Conservation (phyloP, 1,140 invertebrate genomes). For the Physella acuta region DNA sequence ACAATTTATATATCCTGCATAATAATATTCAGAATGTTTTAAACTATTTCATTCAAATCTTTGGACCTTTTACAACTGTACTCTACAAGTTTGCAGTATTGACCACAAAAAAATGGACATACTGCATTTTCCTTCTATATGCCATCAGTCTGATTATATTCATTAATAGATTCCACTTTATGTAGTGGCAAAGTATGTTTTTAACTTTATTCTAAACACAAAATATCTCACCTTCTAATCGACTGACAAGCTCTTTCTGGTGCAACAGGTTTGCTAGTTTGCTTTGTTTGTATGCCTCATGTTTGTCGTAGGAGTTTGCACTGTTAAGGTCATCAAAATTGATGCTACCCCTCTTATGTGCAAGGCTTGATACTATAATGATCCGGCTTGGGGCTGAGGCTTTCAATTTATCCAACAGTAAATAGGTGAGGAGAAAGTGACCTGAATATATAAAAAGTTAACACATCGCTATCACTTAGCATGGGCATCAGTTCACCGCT, state of each 20-base stretch:
- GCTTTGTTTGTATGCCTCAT: constrained; percentile 62
- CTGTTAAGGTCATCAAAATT: constrained; percentile 53
- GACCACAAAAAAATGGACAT: too few species aligned
- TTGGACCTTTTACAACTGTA: too few species aligned
- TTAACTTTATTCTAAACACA: constrained; percentile 40
- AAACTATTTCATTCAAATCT: too few species aligned
- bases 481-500: too few species aligned
- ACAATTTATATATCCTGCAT: too few species aligned
- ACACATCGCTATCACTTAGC: too few species aligned
- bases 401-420: constrained; percentile 49
- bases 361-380: constrained; percentile 78
- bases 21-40: too few species aligned
- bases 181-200: too few species aligned
- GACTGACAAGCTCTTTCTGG: constrained; percentile 65
- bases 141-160: too few species aligned
- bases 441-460: constrained; percentile 35
- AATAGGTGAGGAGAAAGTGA: constrained; percentile 51
- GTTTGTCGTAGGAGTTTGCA: constrained; percentile 55
- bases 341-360: constrained; percentile 65
- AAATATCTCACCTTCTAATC: constrained; percentile 63
- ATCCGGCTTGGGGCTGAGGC: constrained; percentile 49
- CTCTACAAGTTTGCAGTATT: too few species aligned
- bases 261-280: constrained; percentile 63
- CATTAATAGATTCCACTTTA: too few species aligned
- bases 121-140: too few species aligned